Percentiles rank a stretch among this genome's conserved stretches.
Evolutionary conservation across 2,888 invertebrate species (phyloP).

Genomic region (Chironomus tentans): DNA sequence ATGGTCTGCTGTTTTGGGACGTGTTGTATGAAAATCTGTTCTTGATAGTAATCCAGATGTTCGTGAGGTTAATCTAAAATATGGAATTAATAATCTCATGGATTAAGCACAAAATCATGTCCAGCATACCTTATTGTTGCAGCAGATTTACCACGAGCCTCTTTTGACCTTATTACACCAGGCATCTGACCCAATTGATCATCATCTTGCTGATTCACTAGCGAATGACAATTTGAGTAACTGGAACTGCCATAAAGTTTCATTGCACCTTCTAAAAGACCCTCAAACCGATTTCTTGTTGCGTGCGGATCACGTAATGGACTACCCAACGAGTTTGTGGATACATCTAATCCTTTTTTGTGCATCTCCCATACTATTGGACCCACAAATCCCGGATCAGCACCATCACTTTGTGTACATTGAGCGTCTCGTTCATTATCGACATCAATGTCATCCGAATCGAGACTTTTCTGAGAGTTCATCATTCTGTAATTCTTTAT

Average conservation of each 20-base stretch:
- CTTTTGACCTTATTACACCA: constrained; percentile 31
- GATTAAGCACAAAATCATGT: no score
- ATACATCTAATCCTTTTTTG: constrained; percentile 47
- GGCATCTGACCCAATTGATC: constrained; percentile 29
- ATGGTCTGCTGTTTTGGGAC: constrained; percentile 41
- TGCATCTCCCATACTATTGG: constrained; percentile 77
- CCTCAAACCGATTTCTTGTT: constrained; percentile 40
- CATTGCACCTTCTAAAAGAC: constrained; percentile 41
- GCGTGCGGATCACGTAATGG: constrained; percentile 39
- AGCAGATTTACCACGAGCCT: constrained; percentile 41
- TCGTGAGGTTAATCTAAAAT: constrained; percentile 15
- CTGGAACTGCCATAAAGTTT: constrained; percentile 40
- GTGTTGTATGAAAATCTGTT: constrained; percentile 29
- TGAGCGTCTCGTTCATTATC: constrained; percentile 41
- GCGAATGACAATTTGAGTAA: constrained; percentile 33
- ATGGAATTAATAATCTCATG: not conserved
- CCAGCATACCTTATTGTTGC: constrained; percentile 35
- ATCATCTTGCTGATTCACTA: constrained; percentile 32
- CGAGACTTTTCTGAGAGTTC: constrained; percentile 34
- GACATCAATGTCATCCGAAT: constrained; percentile 31
- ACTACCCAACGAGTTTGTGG: constrained; percentile 45
- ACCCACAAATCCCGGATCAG: constrained; percentile 75
- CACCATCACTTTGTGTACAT: constrained; percentile 63
- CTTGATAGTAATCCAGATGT: constrained; percentile 15
- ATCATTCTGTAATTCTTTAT: constrained; percentile 32